Conservation (phyloP, 2,888 invertebrate species). For the Esperia sulphurella region DNA sequence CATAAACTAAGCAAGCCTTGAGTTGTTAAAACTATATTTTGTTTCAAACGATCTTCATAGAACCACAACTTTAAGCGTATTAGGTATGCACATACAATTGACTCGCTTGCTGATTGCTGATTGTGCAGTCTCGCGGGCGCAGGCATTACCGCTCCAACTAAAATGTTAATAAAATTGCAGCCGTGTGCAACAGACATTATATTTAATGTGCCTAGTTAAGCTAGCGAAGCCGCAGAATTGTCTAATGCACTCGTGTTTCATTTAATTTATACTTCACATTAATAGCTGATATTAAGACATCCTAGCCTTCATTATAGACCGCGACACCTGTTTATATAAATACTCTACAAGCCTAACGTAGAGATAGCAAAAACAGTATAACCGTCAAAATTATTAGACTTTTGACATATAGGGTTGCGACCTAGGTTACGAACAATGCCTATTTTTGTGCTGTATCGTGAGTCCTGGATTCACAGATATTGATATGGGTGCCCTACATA, state of each 20-base stretch:
- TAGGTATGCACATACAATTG: constrained; percentile 38
- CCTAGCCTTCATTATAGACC: constrained; percentile 36
- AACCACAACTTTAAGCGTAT: constrained; percentile 26
- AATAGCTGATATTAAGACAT: constrained; percentile 55
- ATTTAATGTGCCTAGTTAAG: constrained; percentile 45
- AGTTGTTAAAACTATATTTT: constrained; percentile 2
- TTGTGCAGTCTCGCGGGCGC: constrained; percentile 40
- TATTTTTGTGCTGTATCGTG: too few relatives aligned
- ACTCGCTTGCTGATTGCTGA: constrained; percentile 46
- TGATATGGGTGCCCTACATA: neutral
- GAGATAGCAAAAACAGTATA: neutral
- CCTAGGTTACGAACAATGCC: too few relatives aligned
- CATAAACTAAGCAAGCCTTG: neutral
- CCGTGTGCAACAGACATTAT: constrained; percentile 42
- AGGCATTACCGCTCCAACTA: constrained; percentile 39
- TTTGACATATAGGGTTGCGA: too few relatives aligned
- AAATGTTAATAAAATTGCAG: constrained; percentile 63
- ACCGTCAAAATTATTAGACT: neutral
- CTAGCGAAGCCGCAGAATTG: constrained; percentile 35
- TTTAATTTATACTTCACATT: constrained; percentile 49
- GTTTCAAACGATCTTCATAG: neutral
- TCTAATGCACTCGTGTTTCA: constrained; percentile 46
- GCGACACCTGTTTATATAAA: constrained; percentile 37
- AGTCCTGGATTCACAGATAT: neutral
- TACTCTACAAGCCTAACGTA: constrained; percentile 10